Percentiles rank a stretch among this genome's conserved stretches.
Evolutionary conservation across 2,888 invertebrate genomes (phyloP).

Genomic region (Lomographa bimaculata): DNA sequence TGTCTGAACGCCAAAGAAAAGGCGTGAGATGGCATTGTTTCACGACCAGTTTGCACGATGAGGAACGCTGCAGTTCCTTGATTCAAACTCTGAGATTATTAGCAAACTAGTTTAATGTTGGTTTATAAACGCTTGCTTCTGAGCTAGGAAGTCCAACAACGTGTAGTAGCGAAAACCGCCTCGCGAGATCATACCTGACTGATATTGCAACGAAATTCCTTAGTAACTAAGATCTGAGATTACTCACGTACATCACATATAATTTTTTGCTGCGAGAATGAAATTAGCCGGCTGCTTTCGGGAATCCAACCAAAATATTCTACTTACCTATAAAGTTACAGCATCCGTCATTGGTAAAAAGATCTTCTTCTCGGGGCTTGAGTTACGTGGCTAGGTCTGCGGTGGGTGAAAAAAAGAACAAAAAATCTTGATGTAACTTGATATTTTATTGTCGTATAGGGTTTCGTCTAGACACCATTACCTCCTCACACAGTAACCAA

Average conservation of each 20-base stretch:
- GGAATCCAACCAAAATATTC: constrained; percentile 28
- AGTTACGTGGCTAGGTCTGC: constrained; percentile 66
- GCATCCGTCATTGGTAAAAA: constrained; percentile 61
- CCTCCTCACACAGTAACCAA: constrained; percentile 52
- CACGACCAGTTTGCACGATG: constrained; percentile 41
- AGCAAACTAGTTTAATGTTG: constrained; percentile 15
- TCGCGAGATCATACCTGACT: constrained; percentile 20
- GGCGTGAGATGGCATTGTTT: constrained; percentile 54
- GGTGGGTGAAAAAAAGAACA: constrained; percentile 58
- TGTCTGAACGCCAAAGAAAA: constrained; percentile 34
- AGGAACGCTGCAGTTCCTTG: constrained; percentile 46
- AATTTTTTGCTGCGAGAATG: constrained; percentile 29
- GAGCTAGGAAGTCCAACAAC: constrained; percentile 17
- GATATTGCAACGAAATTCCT: constrained; percentile 22
- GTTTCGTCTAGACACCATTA: constrained; percentile 69
- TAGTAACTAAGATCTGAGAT: constrained; percentile 30
- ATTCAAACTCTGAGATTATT: constrained; percentile 35
- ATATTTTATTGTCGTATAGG: constrained; percentile 62
- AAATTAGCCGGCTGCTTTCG: constrained; percentile 33
- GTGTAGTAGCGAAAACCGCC: constrained; percentile 23
- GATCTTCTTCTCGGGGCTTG: constrained; percentile 56
- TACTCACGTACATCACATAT: constrained; percentile 32
- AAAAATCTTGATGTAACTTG: constrained; percentile 60
- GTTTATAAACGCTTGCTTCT: constrained; percentile 29
- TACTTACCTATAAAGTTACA: constrained; percentile 43